A percentile compares a stretch with the other conserved stretches of the same genome.
These are phyloP conservation scores for Camptogramma bilineatum DNA, from an alignment of 2,888 invertebrate genomes.

Conservation along the genomic window DNA sequence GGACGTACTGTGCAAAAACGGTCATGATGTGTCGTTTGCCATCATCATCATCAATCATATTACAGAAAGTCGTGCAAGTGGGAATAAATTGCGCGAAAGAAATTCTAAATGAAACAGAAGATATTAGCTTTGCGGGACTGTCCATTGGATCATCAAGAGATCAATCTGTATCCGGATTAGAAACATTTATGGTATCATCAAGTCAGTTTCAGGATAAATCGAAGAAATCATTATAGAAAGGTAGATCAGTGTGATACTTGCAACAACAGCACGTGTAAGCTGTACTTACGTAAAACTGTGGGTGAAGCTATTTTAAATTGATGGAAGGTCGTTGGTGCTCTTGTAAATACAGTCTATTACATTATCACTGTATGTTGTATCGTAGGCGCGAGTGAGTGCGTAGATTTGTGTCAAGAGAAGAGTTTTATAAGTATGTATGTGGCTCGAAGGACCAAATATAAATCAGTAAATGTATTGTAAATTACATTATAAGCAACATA, in stretches of 20 bases:
- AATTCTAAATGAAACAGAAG: background rate
- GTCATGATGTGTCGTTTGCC: conserved; percentile 43
- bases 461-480: background rate
- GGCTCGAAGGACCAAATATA: conserved; percentile 12
- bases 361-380: conserved; percentile 30
- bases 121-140: background rate
- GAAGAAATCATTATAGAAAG: conserved; percentile 29
- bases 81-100: conserved; percentile 20
- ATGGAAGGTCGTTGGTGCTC: conserved; percentile 70
- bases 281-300: conserved; percentile 14
- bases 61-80: conserved; percentile 36
- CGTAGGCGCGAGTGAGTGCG: conserved; percentile 17
- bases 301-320: conserved; percentile 75
- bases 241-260: conserved; percentile 31
- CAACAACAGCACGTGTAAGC: background rate
- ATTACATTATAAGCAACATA: background rate
- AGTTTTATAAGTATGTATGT: background rate
- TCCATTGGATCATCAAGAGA: background rate
- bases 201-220: conserved; percentile 31
- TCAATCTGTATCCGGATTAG: too few species aligned
- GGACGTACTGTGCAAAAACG: conserved; percentile 56
- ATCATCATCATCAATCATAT: conserved; percentile 54
- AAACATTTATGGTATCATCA: conserved; percentile 41
- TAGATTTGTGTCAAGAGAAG: conserved; percentile 22
- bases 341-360: conserved; percentile 33